These are phyloP conservation scores for Sebastes cheni DNA, from an alignment of 2,797 vertebrate genomes.

Conservation along the genomic window DNA sequence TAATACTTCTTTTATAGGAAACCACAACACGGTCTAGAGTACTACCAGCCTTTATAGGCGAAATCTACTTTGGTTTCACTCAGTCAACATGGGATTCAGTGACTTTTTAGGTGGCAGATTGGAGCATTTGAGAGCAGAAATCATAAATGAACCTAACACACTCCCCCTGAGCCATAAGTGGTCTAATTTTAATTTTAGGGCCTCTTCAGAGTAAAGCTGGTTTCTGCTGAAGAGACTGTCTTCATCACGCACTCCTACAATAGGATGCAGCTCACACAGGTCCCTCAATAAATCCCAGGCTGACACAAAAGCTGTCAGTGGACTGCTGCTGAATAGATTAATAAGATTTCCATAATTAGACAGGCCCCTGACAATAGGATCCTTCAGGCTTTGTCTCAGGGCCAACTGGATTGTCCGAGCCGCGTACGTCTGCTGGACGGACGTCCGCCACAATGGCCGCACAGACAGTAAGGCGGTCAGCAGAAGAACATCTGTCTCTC, in stretches of 20 bases:
- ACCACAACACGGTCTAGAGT: slow-evolving; percentile 51
- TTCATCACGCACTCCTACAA: slow-evolving; percentile 71
- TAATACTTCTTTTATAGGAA: slow-evolving; percentile 70
- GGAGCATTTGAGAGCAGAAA: slow-evolving; percentile 26
- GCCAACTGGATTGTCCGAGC: slow-evolving; percentile 87
- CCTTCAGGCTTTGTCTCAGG: slow-evolving; percentile 92
- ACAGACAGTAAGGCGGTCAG: slow-evolving; percentile 84
- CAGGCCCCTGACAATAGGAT: slow-evolving; percentile 92
- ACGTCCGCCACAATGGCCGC: slow-evolving; percentile 75
- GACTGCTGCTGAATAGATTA: slow-evolving; percentile 95
- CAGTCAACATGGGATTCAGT: slow-evolving; percentile 32
- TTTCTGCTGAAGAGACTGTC: slow-evolving; percentile 63
- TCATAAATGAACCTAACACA: slow-evolving; percentile 33
- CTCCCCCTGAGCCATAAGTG: slow-evolving; percentile 27
- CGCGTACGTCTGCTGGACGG: slow-evolving; percentile 83
- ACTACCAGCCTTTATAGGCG: slow-evolving; percentile 34
- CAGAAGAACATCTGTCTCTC: slow-evolving; percentile 84
- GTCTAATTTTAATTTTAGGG: slow-evolving; percentile 52
- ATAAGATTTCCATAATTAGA: slow-evolving; percentile 99
- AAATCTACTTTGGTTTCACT: slow-evolving; percentile 49
- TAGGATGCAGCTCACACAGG: slow-evolving; percentile 79
- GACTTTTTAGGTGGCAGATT: slow-evolving; percentile 25
- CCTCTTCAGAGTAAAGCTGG: slow-evolving; percentile 53
- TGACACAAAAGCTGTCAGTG: slow-evolving; percentile 85
- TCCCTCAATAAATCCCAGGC: slow-evolving; percentile 85